Conservation (phyloP, 2,888 invertebrate species). For the Unio pictorum region DNA sequence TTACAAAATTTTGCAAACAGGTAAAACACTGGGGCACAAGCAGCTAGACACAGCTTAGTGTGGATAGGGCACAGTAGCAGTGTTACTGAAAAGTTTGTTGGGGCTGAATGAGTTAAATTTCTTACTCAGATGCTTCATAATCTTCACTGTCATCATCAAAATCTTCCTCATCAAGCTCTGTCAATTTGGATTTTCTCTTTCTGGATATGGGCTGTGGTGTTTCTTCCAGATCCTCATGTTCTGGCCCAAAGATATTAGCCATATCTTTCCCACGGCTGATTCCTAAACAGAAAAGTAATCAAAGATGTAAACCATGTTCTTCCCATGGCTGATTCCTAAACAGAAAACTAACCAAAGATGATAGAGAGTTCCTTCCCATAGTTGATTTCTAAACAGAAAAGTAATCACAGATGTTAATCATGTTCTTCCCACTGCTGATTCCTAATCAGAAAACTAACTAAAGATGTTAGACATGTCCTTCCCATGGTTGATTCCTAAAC, state of each 20-base stretch:
- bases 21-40: too few species aligned
- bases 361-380: conserved; percentile 94
- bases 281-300: conserved; percentile 72
- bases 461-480: conserved; percentile 92
- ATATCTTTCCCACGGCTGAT: conserved; percentile 93
- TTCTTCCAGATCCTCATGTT: conserved; percentile 72
- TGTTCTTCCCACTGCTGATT: conserved; percentile 91
- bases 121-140: conserved; percentile 86
- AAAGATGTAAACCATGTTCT: conserved; percentile 75
- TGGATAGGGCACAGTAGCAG: too few species aligned
- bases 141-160: conserved; percentile 88
- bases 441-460: conserved; percentile 74
- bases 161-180: conserved; percentile 74
- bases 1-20: too few species aligned
- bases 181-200: conserved; percentile 46
- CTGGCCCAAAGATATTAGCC: conserved; percentile 86
- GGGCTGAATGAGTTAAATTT: background rate
- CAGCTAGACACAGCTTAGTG: too few species aligned
- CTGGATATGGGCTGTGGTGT: conserved; percentile 19
- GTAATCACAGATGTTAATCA: conserved; percentile 82
- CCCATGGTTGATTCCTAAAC: conserved; percentile 84
- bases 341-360: conserved; percentile 74
- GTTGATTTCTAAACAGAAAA: conserved; percentile 78
- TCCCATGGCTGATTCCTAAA: conserved; percentile 86
- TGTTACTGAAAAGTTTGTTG: too few species aligned